Conservation (phyloP, 2,113 vertebrate species). For the Furnarius figulus region DNA sequence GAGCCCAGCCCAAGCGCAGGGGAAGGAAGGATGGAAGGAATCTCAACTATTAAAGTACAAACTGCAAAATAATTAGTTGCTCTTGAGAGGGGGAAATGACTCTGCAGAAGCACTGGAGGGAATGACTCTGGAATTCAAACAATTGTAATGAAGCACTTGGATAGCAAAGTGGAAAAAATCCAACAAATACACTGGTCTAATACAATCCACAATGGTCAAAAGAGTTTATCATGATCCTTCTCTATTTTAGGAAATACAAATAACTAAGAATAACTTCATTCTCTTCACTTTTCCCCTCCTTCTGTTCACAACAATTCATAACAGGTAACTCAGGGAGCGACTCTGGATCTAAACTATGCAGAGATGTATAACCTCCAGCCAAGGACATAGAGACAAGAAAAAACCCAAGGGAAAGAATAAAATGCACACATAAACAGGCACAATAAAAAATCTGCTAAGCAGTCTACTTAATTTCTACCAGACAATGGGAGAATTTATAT, state of each 20-base stretch:
- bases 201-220: neutral
- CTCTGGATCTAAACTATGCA: neutral
- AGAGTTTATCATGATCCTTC: neutral
- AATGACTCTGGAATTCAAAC: constrained; percentile 23
- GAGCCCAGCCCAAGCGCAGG: neutral
- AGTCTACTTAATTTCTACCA: neutral
- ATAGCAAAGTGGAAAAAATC: neutral
- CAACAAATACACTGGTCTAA: neutral
- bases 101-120: neutral
- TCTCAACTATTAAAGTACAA: constrained; percentile 16
- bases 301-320: neutral
- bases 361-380: neutral
- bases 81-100: neutral
- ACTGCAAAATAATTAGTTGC: constrained; percentile 14
- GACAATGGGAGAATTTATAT: neutral
- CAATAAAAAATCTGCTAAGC: neutral
- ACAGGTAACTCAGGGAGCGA: neutral
- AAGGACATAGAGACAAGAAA: neutral
- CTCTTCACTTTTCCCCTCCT: neutral
- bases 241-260: neutral
- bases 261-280: neutral
- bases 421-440: neutral
- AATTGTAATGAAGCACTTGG: constrained; percentile 24
- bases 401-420: neutral
- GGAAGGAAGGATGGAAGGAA: constrained; percentile 6